These are phyloP conservation scores for Oceanodroma tethys DNA, from an alignment of 2,113 vertebrate species.

Conservation along the genomic window DNA sequence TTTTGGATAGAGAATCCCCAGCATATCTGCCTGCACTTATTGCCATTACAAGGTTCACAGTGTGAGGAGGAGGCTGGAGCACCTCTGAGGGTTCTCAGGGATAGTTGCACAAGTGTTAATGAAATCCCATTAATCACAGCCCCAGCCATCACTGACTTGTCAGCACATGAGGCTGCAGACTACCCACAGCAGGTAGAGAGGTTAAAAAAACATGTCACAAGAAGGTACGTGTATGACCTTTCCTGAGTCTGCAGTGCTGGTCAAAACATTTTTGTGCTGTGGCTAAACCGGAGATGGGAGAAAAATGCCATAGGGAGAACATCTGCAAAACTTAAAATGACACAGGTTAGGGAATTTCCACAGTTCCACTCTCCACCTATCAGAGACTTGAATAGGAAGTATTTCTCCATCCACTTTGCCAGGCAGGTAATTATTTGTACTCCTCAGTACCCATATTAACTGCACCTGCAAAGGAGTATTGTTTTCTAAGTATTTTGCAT, in stretches of 20 bases:
- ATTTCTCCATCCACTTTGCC: background rate
- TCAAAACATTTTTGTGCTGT: conserved; percentile 10
- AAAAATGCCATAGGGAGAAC: conserved; percentile 52
- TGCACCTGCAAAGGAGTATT: background rate
- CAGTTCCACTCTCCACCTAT: background rate
- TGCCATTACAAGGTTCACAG: background rate
- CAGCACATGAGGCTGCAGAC: conserved; percentile 41
- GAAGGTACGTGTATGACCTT: conserved; percentile 39
- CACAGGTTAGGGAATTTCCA: background rate
- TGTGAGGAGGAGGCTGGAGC: background rate
- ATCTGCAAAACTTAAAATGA: conserved; percentile 47
- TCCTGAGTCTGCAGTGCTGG: background rate
- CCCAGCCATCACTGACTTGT: background rate
- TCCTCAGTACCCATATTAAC: background rate
- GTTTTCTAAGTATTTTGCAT: background rate
- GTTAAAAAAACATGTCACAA: conserved; percentile 50
- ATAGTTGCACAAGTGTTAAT: background rate
- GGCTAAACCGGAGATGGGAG: conserved; percentile 31
- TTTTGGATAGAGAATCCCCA: background rate
- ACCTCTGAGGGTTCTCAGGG: background rate
- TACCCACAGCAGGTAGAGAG: conserved; percentile 37
- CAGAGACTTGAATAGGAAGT: background rate
- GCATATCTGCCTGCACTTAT: background rate
- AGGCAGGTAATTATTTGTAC: background rate
- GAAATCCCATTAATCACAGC: conserved; percentile 53